Evolutionary conservation across 2,113 vertebrate genomes (phyloP).

Genomic region (Lasiurus cinereus): DNA sequence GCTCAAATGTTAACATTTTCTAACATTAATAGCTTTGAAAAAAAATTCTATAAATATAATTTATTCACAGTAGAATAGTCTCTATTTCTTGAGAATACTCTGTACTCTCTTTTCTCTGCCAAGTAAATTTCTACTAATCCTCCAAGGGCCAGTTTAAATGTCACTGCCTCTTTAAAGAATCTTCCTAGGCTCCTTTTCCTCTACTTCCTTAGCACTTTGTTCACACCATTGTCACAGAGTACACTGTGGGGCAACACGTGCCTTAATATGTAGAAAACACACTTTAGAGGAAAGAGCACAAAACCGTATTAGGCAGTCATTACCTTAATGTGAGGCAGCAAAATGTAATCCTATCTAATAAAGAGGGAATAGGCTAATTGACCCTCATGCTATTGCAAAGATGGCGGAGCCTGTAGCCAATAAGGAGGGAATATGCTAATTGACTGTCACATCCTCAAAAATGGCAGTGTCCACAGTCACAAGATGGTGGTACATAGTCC

Average conservation of each 20-base stretch:
- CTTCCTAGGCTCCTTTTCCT: background rate
- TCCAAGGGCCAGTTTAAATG: background rate
- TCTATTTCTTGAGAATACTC: background rate
- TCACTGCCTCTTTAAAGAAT: conserved; percentile 25
- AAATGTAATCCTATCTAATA: background rate
- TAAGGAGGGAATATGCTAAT: no score
- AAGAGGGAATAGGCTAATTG: no score
- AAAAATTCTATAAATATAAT: conserved; percentile 17
- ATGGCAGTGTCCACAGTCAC: no score
- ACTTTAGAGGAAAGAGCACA: conserved; percentile 11
- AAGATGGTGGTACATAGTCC: no score
- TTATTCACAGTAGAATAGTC: background rate
- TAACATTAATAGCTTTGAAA: conserved; percentile 36
- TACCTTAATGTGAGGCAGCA: background rate
- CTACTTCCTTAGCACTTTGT: background rate
- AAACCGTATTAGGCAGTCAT: background rate
- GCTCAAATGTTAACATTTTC: conserved; percentile 47
- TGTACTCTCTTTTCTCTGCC: background rate
- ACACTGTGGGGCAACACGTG: background rate
- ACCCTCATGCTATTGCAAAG: no score
- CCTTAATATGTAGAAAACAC: background rate
- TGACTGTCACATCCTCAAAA: no score
- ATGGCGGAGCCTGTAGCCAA: no score
- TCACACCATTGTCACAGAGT: background rate
- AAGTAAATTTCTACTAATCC: conserved; percentile 17